A percentile compares a stretch with the other conserved stretches of the same genome.
phyloP scores from a whole-genome alignment of 1,140 invertebrate genomes.

The Mylabris phalerata region DNA sequence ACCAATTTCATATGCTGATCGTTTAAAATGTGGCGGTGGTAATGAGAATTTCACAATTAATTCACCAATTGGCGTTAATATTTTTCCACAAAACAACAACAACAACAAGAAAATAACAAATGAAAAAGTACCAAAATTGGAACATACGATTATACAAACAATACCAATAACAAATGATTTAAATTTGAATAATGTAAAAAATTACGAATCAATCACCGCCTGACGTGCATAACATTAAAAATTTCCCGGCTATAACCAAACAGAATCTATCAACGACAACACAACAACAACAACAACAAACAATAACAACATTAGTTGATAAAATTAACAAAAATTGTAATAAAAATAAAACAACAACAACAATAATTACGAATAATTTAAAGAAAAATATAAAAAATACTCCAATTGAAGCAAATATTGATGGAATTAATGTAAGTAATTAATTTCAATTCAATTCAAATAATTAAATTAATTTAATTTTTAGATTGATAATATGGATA shows the following conservation, averaged over 20 bases:
- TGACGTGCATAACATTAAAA: slow-evolving; percentile 31
- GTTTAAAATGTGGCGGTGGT: slow-evolving; percentile 50
- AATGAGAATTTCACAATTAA: slow-evolving; percentile 12
- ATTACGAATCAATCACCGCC: slow-evolving; percentile 8
- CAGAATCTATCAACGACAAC: slow-evolving; percentile 4
- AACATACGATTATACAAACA: neutral
- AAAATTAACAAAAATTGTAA: slow-evolving; percentile 5
- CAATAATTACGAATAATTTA: neutral
- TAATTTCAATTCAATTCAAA: too few relatives aligned
- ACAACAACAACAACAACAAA: slow-evolving; percentile 17
- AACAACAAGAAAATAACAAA: neutral
- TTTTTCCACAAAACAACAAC: too few relatives aligned
- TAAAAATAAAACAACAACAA: slow-evolving; percentile 9
- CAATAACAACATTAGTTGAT: slow-evolving; percentile 3
- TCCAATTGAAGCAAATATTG: too few relatives aligned
- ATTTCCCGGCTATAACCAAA: slow-evolving; percentile 27
- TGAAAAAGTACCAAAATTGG: slow-evolving; percentile 11
- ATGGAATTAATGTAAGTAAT: too few relatives aligned
- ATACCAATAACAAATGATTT: neutral
- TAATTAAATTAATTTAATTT: too few relatives aligned
- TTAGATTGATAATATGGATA: too few relatives aligned
- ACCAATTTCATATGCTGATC: slow-evolving; percentile 69
- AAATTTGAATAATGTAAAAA: neutral
- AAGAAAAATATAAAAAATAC: slow-evolving; percentile 1
- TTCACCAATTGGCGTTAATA: neutral